Percentiles rank a stretch among this genome's conserved stretches.
Conservation (phyloP, 2,888 invertebrate species). For the Dolomedes plantarius region DNA sequence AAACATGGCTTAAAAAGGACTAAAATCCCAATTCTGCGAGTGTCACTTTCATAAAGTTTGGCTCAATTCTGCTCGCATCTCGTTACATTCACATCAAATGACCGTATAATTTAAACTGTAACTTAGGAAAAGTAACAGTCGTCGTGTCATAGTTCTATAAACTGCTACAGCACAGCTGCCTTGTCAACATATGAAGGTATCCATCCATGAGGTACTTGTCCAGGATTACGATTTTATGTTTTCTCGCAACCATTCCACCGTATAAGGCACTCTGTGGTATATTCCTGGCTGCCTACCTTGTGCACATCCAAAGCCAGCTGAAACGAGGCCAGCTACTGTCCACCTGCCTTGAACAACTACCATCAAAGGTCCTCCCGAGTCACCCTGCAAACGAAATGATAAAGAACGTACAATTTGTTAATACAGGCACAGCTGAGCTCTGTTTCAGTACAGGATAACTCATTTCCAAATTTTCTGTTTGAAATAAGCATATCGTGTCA, state of each 20-base stretch:
- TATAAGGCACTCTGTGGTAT: constrained; percentile 84
- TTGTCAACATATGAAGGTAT: too few relatives aligned
- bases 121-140: too few relatives aligned
- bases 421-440: too few relatives aligned
- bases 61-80: too few relatives aligned
- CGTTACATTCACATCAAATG: too few relatives aligned
- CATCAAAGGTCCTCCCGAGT: constrained; percentile 86
- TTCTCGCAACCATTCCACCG: constrained; percentile 75
- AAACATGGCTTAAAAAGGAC: background rate
- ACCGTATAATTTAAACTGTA: too few relatives aligned
- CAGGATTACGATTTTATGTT: constrained; percentile 47
- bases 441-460: constrained; percentile 2
- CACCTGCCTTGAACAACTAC: constrained; percentile 84
- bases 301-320: constrained; percentile 90
- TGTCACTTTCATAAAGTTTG: too few relatives aligned
- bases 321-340: constrained; percentile 88
- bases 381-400: constrained; percentile 80
- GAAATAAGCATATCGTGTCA: too few relatives aligned
- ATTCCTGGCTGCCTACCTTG: constrained; percentile 91
- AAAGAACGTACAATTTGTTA: too few relatives aligned
- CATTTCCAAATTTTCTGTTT: background rate
- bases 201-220: too few relatives aligned
- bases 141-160: too few relatives aligned
- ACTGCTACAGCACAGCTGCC: constrained; percentile 18
- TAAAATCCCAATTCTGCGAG: background rate